A percentile compares a stretch with the other conserved stretches of the same genome.
Evolutionary conservation across 2,113 vertebrate genomes (phyloP).

Genomic region (Cyanoramphus novaezelandiae): DNA sequence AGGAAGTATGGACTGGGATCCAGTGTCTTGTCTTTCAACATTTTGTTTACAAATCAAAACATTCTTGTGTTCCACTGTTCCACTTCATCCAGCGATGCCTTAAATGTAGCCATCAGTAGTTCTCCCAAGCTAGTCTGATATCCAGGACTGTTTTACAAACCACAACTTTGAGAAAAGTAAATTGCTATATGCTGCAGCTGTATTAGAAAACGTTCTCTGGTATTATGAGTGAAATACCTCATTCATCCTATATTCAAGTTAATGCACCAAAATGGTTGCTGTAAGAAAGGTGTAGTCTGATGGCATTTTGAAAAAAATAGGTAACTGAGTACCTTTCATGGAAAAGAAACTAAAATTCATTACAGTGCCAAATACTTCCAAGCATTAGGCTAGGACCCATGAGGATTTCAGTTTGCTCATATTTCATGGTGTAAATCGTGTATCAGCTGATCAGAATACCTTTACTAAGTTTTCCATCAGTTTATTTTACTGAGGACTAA

Average conservation of each 20-base stretch:
- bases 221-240: neutral
- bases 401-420: neutral
- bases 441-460: neutral
- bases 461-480: neutral
- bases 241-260: neutral
- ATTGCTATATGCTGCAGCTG: neutral
- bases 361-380: neutral
- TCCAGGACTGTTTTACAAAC: neutral
- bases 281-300: neutral
- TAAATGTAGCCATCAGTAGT: neutral
- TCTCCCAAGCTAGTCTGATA: neutral
- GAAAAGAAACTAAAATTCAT: neutral
- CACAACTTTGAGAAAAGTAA: neutral
- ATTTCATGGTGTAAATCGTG: neutral
- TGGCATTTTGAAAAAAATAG: neutral
- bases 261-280: neutral
- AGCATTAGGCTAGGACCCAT: neutral
- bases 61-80: neutral
- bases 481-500: constrained; percentile 40
- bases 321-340: neutral
- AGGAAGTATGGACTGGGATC: neutral
- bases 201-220: neutral
- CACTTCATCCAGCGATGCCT: neutral
- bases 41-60: neutral
- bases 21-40: neutral